A percentile compares a stretch with the other conserved stretches of the same genome.
Conservation (phyloP, 2,113 vertebrate genomes). For the Dasypus novemcinctus region DNA sequence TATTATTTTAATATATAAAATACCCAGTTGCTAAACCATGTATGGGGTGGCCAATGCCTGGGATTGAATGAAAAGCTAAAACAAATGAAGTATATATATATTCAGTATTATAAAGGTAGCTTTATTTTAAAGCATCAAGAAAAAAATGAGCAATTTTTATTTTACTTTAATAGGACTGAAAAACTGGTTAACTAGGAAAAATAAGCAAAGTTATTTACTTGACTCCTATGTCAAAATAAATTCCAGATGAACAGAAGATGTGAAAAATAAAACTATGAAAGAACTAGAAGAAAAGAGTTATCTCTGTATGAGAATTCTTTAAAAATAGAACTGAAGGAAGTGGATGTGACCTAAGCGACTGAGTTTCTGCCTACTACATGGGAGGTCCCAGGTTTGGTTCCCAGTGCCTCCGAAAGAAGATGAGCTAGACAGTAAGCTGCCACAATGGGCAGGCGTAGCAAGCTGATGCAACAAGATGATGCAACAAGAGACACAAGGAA, state of each 20-base stretch:
- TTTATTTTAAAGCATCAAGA: conserved; percentile 30
- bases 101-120: background rate
- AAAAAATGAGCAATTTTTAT: background rate
- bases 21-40: background rate
- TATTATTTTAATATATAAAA: background rate
- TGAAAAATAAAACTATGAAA: conserved; percentile 19
- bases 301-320: background rate
- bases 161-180: background rate
- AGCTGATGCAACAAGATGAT: too few relatives aligned
- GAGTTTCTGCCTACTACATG: too few relatives aligned
- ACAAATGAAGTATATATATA: background rate
- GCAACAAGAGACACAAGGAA: too few relatives aligned
- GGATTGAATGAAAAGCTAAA: background rate
- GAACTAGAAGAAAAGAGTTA: conserved; percentile 15
- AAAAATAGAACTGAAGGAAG: background rate
- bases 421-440: too few relatives aligned
- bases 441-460: too few relatives aligned
- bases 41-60: background rate
- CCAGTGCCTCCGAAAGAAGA: too few relatives aligned
- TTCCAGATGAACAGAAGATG: background rate
- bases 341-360: too few relatives aligned
- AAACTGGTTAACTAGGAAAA: background rate
- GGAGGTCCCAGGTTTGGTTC: too few relatives aligned
- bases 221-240: conserved; percentile 9
- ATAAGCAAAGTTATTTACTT: background rate